Conservation (phyloP, 1,140 invertebrate species). For the Calycopis cecrops region DNA sequence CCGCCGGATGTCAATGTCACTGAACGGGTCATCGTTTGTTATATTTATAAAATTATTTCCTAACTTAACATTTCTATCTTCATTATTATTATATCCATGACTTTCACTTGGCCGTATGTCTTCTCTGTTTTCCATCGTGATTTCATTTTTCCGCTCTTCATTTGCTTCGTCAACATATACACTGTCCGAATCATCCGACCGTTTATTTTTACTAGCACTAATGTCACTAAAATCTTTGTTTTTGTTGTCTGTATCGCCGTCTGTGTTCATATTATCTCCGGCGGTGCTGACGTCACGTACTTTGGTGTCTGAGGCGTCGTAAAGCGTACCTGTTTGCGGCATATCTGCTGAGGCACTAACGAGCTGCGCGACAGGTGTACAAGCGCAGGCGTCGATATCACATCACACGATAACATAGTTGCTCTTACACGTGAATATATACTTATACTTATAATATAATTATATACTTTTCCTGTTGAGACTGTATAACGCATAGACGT, state of each 20-base stretch:
- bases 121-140: background rate
- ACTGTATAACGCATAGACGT: no score
- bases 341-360: background rate
- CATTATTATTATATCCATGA: background rate
- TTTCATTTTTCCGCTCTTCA: background rate
- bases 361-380: background rate
- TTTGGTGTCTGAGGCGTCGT: background rate
- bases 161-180: background rate
- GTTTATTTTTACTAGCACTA: background rate
- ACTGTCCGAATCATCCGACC: background rate
- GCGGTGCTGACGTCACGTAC: no score
- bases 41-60: slow-evolving; percentile 1
- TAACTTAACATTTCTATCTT: background rate
- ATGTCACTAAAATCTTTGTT: background rate
- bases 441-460: no score
- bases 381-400: background rate
- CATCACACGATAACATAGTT: no score
- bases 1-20: background rate
- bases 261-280: background rate
- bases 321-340: background rate
- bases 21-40: background rate
- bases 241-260: background rate
- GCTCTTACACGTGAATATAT: no score
- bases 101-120: background rate
- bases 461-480: no score